Evolutionary conservation across 2,113 vertebrate genomes (phyloP).

Genomic region (Micronisus gabar): DNA sequence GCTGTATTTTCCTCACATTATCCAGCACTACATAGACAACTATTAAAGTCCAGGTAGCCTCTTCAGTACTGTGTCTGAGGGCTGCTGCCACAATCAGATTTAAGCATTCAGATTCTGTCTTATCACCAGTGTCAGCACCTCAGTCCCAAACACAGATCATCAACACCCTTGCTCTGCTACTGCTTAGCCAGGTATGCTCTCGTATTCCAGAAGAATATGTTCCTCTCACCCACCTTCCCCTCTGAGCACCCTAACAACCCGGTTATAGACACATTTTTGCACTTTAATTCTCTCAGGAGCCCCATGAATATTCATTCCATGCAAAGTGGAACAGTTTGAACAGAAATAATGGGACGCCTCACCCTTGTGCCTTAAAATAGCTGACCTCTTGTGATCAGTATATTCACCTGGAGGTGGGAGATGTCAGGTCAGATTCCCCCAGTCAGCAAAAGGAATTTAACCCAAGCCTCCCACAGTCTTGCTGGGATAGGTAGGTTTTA

Average conservation of each 20-base stretch:
- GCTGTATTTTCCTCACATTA: neutral
- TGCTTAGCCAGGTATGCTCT: neutral
- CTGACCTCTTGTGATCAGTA: neutral
- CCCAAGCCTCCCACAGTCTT: neutral
- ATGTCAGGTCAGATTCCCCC: neutral
- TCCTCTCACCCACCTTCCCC: neutral
- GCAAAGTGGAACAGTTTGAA: conserved; percentile 8
- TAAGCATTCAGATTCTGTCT: neutral
- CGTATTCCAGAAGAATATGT: neutral
- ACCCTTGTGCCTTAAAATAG: conserved; percentile 29
- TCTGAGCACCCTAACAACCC: neutral
- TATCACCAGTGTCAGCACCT: neutral
- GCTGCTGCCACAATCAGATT: neutral
- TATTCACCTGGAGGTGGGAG: neutral
- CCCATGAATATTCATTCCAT: conserved; percentile 47
- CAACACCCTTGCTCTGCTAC: neutral
- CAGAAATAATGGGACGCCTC: conserved; percentile 14
- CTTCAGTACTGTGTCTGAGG: neutral
- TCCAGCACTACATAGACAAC: neutral
- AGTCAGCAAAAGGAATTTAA: neutral
- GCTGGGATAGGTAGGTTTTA: neutral
- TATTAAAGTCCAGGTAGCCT: neutral
- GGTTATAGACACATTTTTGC: neutral
- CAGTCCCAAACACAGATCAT: neutral
- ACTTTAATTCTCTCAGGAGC: neutral